Percentiles rank a stretch among this genome's conserved stretches.
Conservation (phyloP, 2,113 vertebrate species). For the Callithrix jacchus region DNA sequence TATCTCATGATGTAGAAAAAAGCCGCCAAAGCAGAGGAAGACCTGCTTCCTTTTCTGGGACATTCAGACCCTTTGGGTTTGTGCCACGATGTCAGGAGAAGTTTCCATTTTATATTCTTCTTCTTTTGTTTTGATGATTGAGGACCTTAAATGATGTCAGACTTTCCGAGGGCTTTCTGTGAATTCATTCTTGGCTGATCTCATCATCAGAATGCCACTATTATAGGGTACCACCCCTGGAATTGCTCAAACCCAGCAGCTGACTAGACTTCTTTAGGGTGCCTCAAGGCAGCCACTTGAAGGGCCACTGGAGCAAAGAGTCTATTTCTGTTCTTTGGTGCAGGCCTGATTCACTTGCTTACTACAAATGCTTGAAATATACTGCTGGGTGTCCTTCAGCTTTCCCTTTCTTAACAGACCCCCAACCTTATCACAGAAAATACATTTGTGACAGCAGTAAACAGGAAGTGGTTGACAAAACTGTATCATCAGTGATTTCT, state of each 20-base stretch:
- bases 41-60: neutral
- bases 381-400: neutral
- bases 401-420: neutral
- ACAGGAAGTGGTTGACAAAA: neutral
- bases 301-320: neutral
- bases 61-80: neutral
- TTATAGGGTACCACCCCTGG: neutral
- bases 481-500: neutral
- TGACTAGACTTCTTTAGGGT: neutral
- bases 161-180: constrained; percentile 51
- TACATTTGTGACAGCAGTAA: neutral
- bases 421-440: neutral
- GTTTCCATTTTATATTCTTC: constrained; percentile 1
- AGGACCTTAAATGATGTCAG: constrained; percentile 55
- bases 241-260: constrained; percentile 8
- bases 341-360: neutral
- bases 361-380: neutral
- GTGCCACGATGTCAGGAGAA: neutral
- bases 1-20: neutral
- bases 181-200: constrained; percentile 36
- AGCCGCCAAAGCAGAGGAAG: neutral
- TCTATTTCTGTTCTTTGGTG: neutral
- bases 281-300: neutral
- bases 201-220: constrained; percentile 18
- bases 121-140: constrained; percentile 22